A percentile compares a stretch with the other conserved stretches of the same genome.
Conservation (phyloP, 2,888 invertebrate genomes). For the Amphipoea lucens region DNA sequence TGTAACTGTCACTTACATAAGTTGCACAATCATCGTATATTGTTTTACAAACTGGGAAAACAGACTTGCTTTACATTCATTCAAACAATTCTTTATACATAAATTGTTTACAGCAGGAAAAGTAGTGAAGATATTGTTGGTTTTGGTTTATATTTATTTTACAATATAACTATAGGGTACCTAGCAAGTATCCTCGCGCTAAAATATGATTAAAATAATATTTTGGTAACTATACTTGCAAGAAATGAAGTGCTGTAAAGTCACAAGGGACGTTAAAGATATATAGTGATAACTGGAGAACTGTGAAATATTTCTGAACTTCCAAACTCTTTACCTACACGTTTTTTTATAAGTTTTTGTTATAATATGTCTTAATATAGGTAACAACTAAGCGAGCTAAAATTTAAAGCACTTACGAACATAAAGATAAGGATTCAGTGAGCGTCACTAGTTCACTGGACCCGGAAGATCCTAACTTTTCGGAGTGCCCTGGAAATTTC, state of each 20-base stretch:
- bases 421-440: constrained; percentile 75
- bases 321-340: neutral
- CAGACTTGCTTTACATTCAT: constrained; percentile 2
- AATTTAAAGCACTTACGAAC: constrained; percentile 54
- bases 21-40: neutral
- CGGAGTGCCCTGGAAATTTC: constrained; percentile 82
- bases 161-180: neutral
- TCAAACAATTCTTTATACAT: neutral
- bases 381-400: constrained; percentile 25
- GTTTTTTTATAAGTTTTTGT: neutral
- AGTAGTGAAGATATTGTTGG: neutral
- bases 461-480: constrained; percentile 81
- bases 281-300: neutral
- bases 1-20: constrained; percentile 8
- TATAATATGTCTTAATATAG: constrained; percentile 21
- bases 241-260: neutral
- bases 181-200: neutral
- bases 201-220: neutral
- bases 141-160: constrained; percentile 7
- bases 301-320: neutral
- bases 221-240: neutral
- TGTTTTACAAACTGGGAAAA: neutral
- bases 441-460: constrained; percentile 78
- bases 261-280: neutral
- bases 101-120: neutral